phyloP scores from a whole-genome alignment of 2,113 vertebrate genomes.

The Ginglymostoma cirratum region DNA sequence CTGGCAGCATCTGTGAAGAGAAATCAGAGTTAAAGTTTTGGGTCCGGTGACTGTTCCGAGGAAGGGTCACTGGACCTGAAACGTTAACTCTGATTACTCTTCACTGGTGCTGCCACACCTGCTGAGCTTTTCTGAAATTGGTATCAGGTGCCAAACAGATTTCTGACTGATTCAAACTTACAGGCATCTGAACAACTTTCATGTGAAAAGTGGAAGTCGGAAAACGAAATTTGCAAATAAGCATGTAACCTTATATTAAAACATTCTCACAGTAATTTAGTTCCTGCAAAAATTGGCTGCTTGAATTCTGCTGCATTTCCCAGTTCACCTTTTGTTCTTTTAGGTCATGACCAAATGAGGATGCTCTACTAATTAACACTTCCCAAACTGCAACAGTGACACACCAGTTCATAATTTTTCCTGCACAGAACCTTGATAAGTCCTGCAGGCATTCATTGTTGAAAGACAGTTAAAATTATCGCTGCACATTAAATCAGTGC shows the following conservation, averaged over 20 bases:
- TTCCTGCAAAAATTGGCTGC: not conserved
- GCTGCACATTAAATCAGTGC: not conserved
- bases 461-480: too few relatives aligned
- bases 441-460: too few relatives aligned
- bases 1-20: too few relatives aligned
- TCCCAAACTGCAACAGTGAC: not conserved
- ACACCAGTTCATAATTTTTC: not conserved
- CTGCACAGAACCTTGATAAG: too few relatives aligned
- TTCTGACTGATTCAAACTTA: not conserved
- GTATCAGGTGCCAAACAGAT: not conserved
- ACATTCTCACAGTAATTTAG: not conserved
- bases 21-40: too few relatives aligned
- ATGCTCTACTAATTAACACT: not conserved
- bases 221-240: not conserved
- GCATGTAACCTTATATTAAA: not conserved
- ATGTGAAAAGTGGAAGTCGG: not conserved
- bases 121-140: not conserved
- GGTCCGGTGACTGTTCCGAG: too few relatives aligned
- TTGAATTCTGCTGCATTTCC: not conserved
- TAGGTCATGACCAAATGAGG: not conserved
- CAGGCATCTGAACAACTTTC: not conserved
- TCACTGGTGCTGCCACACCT: too few relatives aligned
- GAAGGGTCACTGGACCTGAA: too few relatives aligned
- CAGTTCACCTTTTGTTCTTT: not conserved
- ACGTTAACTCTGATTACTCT: too few relatives aligned